Evolutionary conservation across 2,888 invertebrate genomes (phyloP), one percentile per base, ranked within the genome.

Genomic region (Argyra leucocephala): DNA sequence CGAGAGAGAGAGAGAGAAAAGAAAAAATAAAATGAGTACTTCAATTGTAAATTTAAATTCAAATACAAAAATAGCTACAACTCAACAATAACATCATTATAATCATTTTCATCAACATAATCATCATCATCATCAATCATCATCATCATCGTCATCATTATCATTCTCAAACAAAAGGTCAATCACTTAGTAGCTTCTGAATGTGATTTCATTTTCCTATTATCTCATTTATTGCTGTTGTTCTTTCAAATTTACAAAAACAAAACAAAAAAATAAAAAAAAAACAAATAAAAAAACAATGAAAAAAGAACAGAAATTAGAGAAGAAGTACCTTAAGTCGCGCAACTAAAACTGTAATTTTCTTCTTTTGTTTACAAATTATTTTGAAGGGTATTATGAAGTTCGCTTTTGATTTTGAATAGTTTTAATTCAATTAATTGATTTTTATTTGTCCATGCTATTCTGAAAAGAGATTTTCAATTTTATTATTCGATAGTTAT

Each of bases 181-280:
- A 48, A 48, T 48, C 48, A 48, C 48, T 48, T 48, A 15, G 48
- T 48, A 48, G 48, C 48, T 48, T 48, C 48, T 48, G 48, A 48
- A 48, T 48, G 48, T 48, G 48, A 48, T 48, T 48, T 48, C 18
- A 48, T 48, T 48, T 48, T 48, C 1, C 15, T 48, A 3, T 48
- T 48, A 18, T 48, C 18, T 48, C 12, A 1, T 48, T 48, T 48
- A 2, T 48, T 15, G 1, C 5, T 18, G 7, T 48, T 48, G 15
- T 48, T n/a, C n/a, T n/a, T n/a, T n/a, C n/a, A n/a, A n/a, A n/a
- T n/a, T n/a, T n/a, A n/a, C n/a, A n/a, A n/a, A n/a, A n/a, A n/a
- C n/a, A n/a, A n/a, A n/a, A n/a, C n/a, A n/a, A n/a, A n/a, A n/a
- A n/a, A n/a, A n/a, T n/a, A n/a, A n/a, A n/a, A n/a, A n/a, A n/a